Base-by-base conservation (phyloP, 2,797 vertebrate species). In the Serranus cabrilla region DNA sequence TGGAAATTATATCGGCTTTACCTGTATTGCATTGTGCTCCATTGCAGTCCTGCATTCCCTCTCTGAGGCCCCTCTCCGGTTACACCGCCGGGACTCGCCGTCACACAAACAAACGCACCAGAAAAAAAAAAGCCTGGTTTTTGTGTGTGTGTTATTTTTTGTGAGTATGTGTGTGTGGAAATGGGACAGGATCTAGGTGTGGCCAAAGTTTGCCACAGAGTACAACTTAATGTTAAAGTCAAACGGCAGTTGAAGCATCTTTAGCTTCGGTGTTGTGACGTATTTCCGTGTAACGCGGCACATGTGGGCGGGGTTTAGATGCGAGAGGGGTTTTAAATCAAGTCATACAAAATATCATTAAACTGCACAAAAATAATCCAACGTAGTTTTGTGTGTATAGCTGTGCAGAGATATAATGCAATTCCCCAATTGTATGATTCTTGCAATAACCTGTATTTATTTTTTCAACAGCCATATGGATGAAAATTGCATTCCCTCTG, bases 1-100 rank as follows among this genome's bases (percentile, higher is more conserved):
- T 63, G 37, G 58, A 77, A 91, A 86, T 87, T 81, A 90, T 83
- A 82, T 89, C 83, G 80, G 81, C 77, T 88, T 95, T 95, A 96
- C 95, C 95, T 96, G 95, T 88, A 95, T 94, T 83, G 92, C 92
- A 94, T 95, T 95, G 93, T 94, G 95, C 94, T 96, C 95, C 95
- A 96, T 96, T 93, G 94, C 95, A 87, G 91, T 91, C 92, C 93
- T 87, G 92, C 95, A 95, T 96, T 96, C 95, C 95, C 93, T 91
- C 86, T 90, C 43, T 71, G 90, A 90, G 89, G 90, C 91, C 88
- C 89, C 93, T 94, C 93, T 95, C 94, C 91, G 92, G 87, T 95
- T 95, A 91, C 95, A 94, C 94, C 93, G 91, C 93, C 95, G 95
- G 94, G 95, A 93, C 93, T 85, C 92, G 84, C 94, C 92, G 89